Evolutionary conservation across 2,113 vertebrate genomes (phyloP), one percentile per base, ranked within the genome.

Genomic region (Campylorhamphus procurvoides): DNA sequence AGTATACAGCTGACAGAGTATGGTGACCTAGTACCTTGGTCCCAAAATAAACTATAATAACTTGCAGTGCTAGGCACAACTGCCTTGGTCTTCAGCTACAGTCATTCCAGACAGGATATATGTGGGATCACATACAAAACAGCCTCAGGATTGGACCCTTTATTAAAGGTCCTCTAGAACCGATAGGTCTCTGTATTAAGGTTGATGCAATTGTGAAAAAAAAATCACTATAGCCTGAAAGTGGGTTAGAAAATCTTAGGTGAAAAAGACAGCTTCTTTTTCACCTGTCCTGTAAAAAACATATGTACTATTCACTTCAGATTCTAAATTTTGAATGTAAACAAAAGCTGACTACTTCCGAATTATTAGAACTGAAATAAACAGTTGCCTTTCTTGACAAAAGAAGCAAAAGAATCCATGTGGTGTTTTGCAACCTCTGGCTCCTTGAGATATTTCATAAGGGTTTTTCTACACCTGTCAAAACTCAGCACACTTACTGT

Each of bases 381-480:
- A 4, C 5, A 28, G 25, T 53, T 80, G 31, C n/a, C 31, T 85
- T 88, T 50, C 56, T 86, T 22, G 76, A 14, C 53, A 68, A 90
- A 56, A 95, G 56, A 22, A 50, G 58, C 68, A 75, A 74, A 94
- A 88, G 18, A 72, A 46, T 20, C 31, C 50, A 81, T 68, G n/a
- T 9, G 25, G 82, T 33, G 15, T n/a, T 92, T 82, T 40, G 44
- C 71, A 93, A 20, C 47, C 73, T 53, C 56, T 63, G 33, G 35
- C 20, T 94, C 69, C 78, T 74, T 69, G 60, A 27, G 68, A 39
- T 85, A 35, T 76, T 95, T 93, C 74, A 18, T 29, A 92, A 83
- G 44, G 55, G 59, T 58, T 92, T 88, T 87, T 81, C 71, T 84
- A 94, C 86, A 93, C 47, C 72, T 93, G 55, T 87, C 78, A 96